A percentile compares a stretch with the other conserved stretches of the same genome.
Conservation (phyloP, 2,113 vertebrate species). For the Philantomba maxwellii region DNA sequence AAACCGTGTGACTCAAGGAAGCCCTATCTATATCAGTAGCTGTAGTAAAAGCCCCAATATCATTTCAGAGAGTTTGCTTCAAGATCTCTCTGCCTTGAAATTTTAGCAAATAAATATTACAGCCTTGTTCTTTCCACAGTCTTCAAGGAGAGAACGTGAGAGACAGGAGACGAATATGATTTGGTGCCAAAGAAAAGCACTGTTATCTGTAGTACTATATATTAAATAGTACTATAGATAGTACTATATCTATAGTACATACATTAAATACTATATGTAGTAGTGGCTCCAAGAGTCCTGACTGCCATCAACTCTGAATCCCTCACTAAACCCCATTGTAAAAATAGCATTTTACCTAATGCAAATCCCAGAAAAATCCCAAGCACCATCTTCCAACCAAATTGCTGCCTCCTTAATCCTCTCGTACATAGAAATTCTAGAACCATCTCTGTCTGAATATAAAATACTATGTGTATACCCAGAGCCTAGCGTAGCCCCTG, state of each 20-base stretch:
- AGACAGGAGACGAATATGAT: neutral
- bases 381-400: neutral
- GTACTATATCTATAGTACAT: neutral
- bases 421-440: neutral
- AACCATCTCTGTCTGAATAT: neutral
- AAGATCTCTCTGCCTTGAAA: slow-evolving; percentile 24
- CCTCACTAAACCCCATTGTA: neutral
- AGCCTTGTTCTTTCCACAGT: slow-evolving; percentile 42
- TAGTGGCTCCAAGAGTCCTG: neutral
- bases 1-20: too few species aligned
- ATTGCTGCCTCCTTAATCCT: neutral
- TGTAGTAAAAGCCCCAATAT: slow-evolving; percentile 55
- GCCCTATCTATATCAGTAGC: slow-evolving; percentile 44
- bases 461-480: neutral
- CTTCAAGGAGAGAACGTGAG: neutral
- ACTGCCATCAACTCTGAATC: neutral
- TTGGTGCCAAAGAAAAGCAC: neutral
- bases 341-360: neutral
- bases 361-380: neutral
- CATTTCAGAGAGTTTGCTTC: slow-evolving; percentile 54
- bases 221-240: neutral
- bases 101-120: slow-evolving; percentile 2
- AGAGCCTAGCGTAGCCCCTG: neutral
- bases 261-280: neutral
- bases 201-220: neutral